Evolutionary conservation across 2,113 vertebrate species (phyloP).

Genomic region (Oryzias celebensis): DNA sequence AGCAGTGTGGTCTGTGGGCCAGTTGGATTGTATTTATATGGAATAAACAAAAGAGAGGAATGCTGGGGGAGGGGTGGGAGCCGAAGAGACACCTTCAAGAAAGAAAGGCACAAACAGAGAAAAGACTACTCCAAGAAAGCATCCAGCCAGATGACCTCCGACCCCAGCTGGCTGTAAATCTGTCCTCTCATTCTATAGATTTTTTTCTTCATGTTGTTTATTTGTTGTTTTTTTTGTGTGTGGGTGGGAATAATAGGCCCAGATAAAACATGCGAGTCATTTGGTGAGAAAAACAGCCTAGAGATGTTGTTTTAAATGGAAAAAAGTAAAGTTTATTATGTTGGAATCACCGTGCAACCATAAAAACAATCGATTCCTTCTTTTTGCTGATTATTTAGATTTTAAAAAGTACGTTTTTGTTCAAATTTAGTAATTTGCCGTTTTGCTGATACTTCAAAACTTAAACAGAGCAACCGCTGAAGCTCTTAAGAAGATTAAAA

Average conservation of each 20-base stretch:
- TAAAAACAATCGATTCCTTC: no score
- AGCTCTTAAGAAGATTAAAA: no score
- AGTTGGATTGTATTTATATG: conserved; percentile 73
- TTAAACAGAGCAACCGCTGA: no score
- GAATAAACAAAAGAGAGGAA: conserved; percentile 78
- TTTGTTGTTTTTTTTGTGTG: conserved; percentile 53
- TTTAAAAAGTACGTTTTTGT: no score
- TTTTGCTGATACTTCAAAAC: no score
- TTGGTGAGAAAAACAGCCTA: no score
- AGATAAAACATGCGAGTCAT: conserved; percentile 23
- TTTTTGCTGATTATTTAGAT: no score
- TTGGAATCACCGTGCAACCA: no score
- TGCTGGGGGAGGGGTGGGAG: conserved; percentile 75
- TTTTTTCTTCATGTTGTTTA: conserved; percentile 34
- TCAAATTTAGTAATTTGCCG: no score
- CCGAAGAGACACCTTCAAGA: conserved; percentile 67
- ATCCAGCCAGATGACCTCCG: conserved; percentile 71
- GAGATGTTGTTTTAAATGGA: no score
- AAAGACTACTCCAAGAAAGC: conserved; percentile 76
- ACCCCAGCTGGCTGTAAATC: conserved; percentile 78
- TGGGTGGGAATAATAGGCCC: conserved; percentile 27
- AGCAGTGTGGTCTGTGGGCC: conserved; percentile 48
- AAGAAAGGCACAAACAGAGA: conserved; percentile 70
- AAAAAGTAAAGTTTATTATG: no score
- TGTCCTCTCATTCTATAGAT: conserved; percentile 63